phyloP scores from a whole-genome alignment of 2,797 vertebrate genomes.

The Dromococcyx pavoninus region DNA sequence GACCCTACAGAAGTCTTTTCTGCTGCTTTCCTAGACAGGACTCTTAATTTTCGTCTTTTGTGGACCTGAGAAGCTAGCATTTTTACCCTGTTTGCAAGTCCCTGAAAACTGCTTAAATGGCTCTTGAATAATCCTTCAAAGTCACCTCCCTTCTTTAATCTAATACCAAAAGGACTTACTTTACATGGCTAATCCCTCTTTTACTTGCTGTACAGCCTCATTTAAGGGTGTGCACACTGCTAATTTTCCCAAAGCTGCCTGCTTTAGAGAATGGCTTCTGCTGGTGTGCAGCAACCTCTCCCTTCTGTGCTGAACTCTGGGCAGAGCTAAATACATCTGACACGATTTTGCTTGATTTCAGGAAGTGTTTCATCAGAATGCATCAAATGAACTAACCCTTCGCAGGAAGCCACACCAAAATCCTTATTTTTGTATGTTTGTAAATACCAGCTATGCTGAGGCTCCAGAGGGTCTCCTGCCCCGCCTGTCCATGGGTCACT shows the following conservation, averaged over 20 bases:
- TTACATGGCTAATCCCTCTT: constrained; percentile 43
- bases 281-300: constrained; percentile 18
- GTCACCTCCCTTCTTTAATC: constrained; percentile 59
- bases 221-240: background rate
- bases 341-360: background rate
- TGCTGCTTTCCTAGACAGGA: background rate
- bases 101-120: constrained; percentile 42
- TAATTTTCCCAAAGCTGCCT: constrained; percentile 43
- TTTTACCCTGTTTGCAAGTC: constrained; percentile 22
- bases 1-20: background rate
- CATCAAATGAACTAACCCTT: background rate
- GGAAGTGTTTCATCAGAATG: background rate
- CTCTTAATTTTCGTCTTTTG: background rate
- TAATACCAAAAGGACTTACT: constrained; percentile 38
- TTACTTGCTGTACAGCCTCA: background rate
- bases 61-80: background rate
- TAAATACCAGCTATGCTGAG: accelerated
- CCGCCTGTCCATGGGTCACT: accelerated
- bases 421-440: background rate
- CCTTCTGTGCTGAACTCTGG: constrained; percentile 1
- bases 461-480: background rate
- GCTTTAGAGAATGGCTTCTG: constrained; percentile 31
- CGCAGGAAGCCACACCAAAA: background rate
- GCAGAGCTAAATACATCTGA: background rate
- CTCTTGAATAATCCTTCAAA: constrained; percentile 57